phyloP scores from a whole-genome alignment of 1,140 invertebrate species.

The Venturia canescens region DNA sequence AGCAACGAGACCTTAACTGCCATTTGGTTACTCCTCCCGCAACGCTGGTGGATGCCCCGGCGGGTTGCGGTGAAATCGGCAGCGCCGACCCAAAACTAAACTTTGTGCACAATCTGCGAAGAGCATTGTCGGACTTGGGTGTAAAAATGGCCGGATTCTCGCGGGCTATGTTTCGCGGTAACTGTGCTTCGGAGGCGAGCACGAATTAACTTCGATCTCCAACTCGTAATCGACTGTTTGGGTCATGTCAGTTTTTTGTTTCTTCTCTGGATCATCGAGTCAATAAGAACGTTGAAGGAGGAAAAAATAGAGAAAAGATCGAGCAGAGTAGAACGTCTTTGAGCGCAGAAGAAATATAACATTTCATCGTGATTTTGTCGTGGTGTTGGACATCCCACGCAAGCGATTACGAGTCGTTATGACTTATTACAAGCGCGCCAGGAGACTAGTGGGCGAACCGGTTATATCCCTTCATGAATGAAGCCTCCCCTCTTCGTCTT shows the following conservation, averaged over 20 bases:
- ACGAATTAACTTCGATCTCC: too few species aligned
- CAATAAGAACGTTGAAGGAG: background rate
- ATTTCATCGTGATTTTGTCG: background rate
- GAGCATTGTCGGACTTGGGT: too few species aligned
- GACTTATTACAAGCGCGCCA: slow-evolving; percentile 42
- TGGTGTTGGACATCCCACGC: slow-evolving; percentile 37
- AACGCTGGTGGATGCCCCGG: background rate
- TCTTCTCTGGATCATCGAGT: background rate
- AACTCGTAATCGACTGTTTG: too few species aligned
- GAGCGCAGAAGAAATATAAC: slow-evolving; percentile 3
- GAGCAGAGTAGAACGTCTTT: background rate
- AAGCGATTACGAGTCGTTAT: slow-evolving; percentile 40
- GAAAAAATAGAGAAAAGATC: background rate
- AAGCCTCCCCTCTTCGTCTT: slow-evolving; percentile 23
- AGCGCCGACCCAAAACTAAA: background rate
- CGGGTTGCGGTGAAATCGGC: too few species aligned
- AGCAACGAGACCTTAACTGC: slow-evolving; percentile 53
- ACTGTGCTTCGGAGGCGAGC: too few species aligned
- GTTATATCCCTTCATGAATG: slow-evolving; percentile 38
- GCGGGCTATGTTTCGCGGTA: too few species aligned
- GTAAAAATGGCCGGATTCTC: too few species aligned
- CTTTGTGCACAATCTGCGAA: background rate
- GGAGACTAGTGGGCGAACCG: slow-evolving; percentile 35
- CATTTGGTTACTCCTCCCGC: slow-evolving; percentile 35
- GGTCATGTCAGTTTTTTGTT: background rate